Conservation (phyloP, 2,797 vertebrate species). For the Enteromius viviparus region DNA sequence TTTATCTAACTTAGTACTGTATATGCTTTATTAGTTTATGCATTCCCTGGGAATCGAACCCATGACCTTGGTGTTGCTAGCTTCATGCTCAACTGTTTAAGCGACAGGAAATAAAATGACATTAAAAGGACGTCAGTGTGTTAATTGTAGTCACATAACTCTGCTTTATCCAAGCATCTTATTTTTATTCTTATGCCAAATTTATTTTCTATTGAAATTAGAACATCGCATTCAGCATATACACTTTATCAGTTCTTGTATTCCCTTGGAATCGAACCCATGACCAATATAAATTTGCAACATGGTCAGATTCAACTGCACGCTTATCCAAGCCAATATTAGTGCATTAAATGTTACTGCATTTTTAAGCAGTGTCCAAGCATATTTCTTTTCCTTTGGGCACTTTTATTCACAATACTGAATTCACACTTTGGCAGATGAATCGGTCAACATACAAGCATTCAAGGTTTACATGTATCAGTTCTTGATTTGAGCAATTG, state of each 20-base stretch:
- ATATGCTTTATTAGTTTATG: neutral
- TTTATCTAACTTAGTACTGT: neutral
- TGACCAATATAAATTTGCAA: neutral
- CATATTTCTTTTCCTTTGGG: neutral
- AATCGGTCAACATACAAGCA: too few species aligned
- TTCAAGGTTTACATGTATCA: neutral
- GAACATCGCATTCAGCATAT: neutral
- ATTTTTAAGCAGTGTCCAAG: constrained; percentile 32
- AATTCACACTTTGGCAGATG: neutral
- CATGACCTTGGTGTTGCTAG: neutral
- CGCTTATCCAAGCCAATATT: constrained; percentile 43
- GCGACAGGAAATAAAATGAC: neutral
- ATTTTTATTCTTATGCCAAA: neutral
- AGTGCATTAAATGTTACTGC: neutral
- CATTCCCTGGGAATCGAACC: neutral
- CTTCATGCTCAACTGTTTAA: neutral
- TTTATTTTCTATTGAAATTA: too few species aligned
- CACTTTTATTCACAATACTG: constrained; percentile 23
- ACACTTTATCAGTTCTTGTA: neutral
- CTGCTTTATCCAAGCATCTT: neutral
- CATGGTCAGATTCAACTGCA: neutral
- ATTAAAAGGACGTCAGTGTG: too few species aligned
- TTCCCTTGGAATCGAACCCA: neutral
- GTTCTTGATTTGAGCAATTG: neutral
- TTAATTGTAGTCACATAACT: neutral